Percentiles rank a stretch among this genome's conserved stretches.
These are phyloP conservation scores for Drosophila nigrodunni DNA, from an alignment of 1,140 invertebrate genomes.

Conservation along the genomic window DNA sequence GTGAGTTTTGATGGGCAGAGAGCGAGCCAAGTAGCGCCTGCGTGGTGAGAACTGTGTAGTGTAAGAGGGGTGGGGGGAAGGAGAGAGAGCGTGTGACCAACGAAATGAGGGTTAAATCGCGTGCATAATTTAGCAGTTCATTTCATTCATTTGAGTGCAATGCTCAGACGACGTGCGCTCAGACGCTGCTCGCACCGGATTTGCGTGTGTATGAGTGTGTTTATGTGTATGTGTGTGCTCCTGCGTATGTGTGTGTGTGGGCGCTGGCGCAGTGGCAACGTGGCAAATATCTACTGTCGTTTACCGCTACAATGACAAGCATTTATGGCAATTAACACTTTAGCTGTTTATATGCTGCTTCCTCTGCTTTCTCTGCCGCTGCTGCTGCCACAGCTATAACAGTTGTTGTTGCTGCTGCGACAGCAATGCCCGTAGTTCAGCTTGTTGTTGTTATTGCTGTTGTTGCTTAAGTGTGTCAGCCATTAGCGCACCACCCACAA, in stretches of 20 bases:
- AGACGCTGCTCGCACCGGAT: constrained; percentile 26
- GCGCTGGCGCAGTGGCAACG: constrained; percentile 72
- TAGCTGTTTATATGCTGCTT: constrained; percentile 83
- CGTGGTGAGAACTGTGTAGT: constrained; percentile 35
- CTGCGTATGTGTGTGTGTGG: constrained; percentile 39
- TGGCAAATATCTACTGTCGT: constrained; percentile 81
- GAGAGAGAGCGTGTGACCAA: constrained; percentile 50
- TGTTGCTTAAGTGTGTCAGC: constrained; percentile 78
- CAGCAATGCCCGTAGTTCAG: constrained; percentile 16
- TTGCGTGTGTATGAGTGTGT: constrained; percentile 4
- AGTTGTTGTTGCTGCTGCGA: constrained; percentile 13
- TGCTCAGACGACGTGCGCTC: constrained; percentile 64
- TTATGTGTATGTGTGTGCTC: constrained; percentile 17
- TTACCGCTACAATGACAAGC: constrained; percentile 85
- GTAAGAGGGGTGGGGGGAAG: neutral
- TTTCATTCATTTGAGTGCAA: constrained; percentile 83
- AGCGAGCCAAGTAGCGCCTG: constrained; percentile 12
- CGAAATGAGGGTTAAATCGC: constrained; percentile 82
- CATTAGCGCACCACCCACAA: constrained; percentile 67
- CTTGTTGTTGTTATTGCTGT: constrained; percentile 27
- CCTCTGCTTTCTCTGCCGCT: constrained; percentile 21
- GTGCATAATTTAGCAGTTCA: constrained; percentile 84
- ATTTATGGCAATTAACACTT: constrained; percentile 85
- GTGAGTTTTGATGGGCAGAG: constrained; percentile 38
- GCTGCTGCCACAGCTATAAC: constrained; percentile 19